These are phyloP conservation scores for Triplophysa dalaica DNA, from an alignment of 2,113 vertebrate genomes.

Conservation along the genomic window DNA sequence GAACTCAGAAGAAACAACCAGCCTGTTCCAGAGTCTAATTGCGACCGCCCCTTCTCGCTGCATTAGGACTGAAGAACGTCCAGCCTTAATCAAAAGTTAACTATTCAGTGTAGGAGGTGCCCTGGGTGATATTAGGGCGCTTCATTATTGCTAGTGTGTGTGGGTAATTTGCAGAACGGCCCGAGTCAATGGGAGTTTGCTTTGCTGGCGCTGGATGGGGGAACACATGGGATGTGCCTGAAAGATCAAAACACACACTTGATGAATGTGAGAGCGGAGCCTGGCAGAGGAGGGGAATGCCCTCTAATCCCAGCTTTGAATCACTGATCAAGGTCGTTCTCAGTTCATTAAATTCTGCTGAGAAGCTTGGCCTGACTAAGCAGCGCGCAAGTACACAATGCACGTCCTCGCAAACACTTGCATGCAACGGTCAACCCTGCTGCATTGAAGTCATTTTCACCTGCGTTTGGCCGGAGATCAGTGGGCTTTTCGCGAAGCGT, in stretches of 20 bases:
- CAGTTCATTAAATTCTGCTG: slow-evolving; percentile 83
- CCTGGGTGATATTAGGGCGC: slow-evolving; percentile 38
- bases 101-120: slow-evolving; percentile 51
- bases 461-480: slow-evolving; percentile 13
- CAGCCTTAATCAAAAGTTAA: slow-evolving; percentile 57
- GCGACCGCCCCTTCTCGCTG: slow-evolving; percentile 40
- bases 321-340: slow-evolving; percentile 88
- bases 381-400: slow-evolving; percentile 54
- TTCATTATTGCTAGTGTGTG: slow-evolving; percentile 47
- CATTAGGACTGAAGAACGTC: slow-evolving; percentile 42
- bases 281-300: slow-evolving; percentile 79
- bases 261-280: slow-evolving; percentile 88
- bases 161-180: slow-evolving; percentile 32
- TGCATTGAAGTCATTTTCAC: slow-evolving; percentile 29
- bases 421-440: slow-evolving; percentile 10
- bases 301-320: slow-evolving; percentile 74
- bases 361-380: slow-evolving; percentile 67
- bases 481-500: not conserved
- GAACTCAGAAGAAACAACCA: slow-evolving; percentile 42
- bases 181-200: slow-evolving; percentile 68
- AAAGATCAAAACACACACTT: slow-evolving; percentile 95
- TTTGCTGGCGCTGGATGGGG: slow-evolving; percentile 80
- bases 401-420: slow-evolving; percentile 44
- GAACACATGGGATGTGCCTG: slow-evolving; percentile 89
- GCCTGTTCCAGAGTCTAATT: slow-evolving; percentile 42